Evolutionary conservation across 2,797 vertebrate species (phyloP).

Genomic region (Pseudocheirus occidentalis): DNA sequence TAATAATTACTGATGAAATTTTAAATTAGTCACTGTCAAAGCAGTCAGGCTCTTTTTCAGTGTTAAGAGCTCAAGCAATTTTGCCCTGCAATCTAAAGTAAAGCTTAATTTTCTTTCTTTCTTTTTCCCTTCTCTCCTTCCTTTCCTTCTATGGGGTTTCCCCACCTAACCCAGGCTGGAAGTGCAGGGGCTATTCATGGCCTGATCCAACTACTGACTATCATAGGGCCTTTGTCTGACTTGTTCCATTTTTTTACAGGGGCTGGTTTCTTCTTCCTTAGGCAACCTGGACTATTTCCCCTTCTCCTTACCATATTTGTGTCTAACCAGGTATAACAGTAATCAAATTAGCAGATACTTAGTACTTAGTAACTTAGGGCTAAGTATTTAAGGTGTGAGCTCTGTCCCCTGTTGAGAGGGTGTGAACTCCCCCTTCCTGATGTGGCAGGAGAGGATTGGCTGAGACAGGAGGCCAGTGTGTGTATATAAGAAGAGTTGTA

Average conservation of each 20-base stretch:
- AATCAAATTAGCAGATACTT: too few relatives aligned
- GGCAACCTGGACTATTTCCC: neutral
- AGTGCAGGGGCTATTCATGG: neutral
- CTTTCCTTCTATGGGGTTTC: neutral
- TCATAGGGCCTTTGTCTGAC: neutral
- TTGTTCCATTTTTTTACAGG: neutral
- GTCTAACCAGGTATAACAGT: neutral
- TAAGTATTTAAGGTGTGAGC: too few relatives aligned
- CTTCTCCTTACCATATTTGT: neutral
- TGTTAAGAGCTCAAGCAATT: neutral
- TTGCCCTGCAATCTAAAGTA: neutral
- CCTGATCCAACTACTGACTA: neutral
- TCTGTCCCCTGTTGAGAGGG: too few relatives aligned
- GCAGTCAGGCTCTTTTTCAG: accelerated
- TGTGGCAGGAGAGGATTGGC: too few relatives aligned
- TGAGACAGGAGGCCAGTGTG: too few relatives aligned
- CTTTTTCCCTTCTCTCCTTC: neutral
- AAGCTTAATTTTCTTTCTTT: conserved; percentile 21
- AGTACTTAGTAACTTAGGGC: too few relatives aligned
- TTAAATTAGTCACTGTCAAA: neutral
- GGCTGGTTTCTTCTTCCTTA: neutral
- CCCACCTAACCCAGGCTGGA: neutral
- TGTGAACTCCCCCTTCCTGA: too few relatives aligned
- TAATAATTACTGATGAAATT: neutral
- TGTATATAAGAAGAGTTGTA: too few relatives aligned